phyloP scores from a whole-genome alignment of 1,140 invertebrate genomes.

The Rhizoglyphus robini region DNA sequence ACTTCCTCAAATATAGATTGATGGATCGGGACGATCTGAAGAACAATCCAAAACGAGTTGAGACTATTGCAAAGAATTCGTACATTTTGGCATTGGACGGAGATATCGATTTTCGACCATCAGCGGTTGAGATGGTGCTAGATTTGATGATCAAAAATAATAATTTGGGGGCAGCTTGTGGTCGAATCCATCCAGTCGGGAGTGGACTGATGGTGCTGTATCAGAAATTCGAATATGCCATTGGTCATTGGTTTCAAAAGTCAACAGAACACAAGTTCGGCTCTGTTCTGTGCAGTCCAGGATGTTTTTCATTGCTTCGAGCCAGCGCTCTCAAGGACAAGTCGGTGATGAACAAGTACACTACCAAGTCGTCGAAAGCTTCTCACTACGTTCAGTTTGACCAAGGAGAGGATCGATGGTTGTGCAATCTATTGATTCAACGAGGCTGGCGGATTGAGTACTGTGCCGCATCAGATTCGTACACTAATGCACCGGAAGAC shows the following conservation, averaged over 20 bases:
- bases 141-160: constrained; percentile 98
- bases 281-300: constrained; percentile 49
- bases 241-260: constrained; percentile 53
- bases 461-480: constrained; percentile 48
- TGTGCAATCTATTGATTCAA: constrained; percentile 49
- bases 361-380: constrained; percentile 41
- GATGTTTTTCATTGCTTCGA: constrained; percentile 46
- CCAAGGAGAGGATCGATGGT: constrained; percentile 51
- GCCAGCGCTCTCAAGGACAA: constrained; percentile 47
- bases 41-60: constrained; percentile 32
- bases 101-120: constrained; percentile 95
- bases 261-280: constrained; percentile 51
- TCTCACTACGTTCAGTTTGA: constrained; percentile 48
- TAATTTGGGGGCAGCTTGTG: constrained; percentile 94
- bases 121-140: constrained; percentile 79
- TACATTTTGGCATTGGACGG: constrained; percentile 82
- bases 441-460: constrained; percentile 50
- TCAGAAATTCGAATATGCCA: constrained; percentile 52
- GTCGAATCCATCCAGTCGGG: constrained; percentile 92
- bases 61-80: constrained; percentile 38
- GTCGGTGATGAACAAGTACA: constrained; percentile 46
- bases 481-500: constrained; percentile 48
- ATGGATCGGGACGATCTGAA: constrained; percentile 37
- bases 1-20: constrained; percentile 43
- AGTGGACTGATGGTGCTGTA: constrained; percentile 56